Conservation (phyloP, 30 jellyfish, hydroid and myxozoan genomes). For the Rhopilema esculentum region DNA sequence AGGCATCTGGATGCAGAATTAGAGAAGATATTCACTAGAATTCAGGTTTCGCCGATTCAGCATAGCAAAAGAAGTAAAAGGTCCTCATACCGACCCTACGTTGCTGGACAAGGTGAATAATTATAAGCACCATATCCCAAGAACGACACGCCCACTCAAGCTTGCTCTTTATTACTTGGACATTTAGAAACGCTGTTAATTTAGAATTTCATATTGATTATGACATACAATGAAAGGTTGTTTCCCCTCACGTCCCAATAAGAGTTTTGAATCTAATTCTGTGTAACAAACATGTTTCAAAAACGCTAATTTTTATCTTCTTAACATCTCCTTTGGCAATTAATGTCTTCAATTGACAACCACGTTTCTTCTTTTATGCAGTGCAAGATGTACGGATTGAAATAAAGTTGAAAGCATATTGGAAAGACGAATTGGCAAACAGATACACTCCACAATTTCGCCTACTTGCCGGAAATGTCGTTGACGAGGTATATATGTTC, state of each 20-base stretch:
- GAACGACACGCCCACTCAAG: too few species aligned
- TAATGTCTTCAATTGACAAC: background rate
- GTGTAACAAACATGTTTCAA: too few species aligned
- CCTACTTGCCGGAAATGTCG: constrained; percentile 81
- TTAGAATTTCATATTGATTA: too few species aligned
- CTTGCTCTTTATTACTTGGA: too few species aligned
- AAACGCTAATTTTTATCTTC: too few species aligned
- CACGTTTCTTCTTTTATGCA: background rate
- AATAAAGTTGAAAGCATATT: constrained; percentile 33
- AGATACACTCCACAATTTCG: constrained; percentile 69
- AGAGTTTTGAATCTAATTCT: too few species aligned
- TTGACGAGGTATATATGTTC: constrained; percentile 67
- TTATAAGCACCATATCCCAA: background rate
- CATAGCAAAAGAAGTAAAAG: constrained; percentile 43
- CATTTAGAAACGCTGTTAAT: too few species aligned
- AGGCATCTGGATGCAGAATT: constrained; percentile 41
- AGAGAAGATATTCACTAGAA: constrained; percentile 17
- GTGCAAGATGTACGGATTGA: constrained; percentile 79
- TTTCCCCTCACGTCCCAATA: too few species aligned
- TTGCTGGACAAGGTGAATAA: constrained; percentile 61
- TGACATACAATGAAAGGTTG: too few species aligned
- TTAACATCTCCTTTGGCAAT: too few species aligned
- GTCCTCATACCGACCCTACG: constrained; percentile 56
- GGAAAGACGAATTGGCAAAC: constrained; percentile 75
- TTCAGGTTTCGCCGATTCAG: constrained; percentile 39